Percentiles rank a stretch among this genome's conserved stretches.
These are phyloP conservation scores for Ennomos quercinarius DNA, from an alignment of 2,888 invertebrate genomes.

Conservation along the genomic window DNA sequence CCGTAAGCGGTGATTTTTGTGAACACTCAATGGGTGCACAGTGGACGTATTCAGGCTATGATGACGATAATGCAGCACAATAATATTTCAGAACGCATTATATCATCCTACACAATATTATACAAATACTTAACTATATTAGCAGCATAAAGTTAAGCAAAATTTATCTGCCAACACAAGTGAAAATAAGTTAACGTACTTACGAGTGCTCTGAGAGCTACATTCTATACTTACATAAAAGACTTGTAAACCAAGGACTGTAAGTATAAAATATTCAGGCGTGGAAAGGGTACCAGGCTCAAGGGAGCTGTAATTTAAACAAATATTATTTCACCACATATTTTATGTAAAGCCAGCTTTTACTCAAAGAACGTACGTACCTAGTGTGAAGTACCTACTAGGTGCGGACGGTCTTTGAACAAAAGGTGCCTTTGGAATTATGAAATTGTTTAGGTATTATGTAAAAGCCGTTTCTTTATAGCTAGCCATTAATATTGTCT, in stretches of 20 bases:
- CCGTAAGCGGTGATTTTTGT: too few species aligned
- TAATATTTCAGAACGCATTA: too few species aligned
- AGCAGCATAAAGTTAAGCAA: slow-evolving; percentile 6
- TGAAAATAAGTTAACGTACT: slow-evolving; percentile 18
- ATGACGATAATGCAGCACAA: too few species aligned
- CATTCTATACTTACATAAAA: slow-evolving; percentile 16
- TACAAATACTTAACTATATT: not conserved
- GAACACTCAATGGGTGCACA: too few species aligned
- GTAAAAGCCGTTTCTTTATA: too few species aligned
- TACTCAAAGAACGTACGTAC: slow-evolving; percentile 1
- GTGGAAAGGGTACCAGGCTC: slow-evolving; percentile 53
- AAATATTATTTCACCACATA: slow-evolving; percentile 68
- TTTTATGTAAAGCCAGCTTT: slow-evolving; percentile 55
- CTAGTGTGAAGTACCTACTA: too few species aligned
- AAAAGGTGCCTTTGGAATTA: too few species aligned
- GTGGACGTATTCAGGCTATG: too few species aligned
- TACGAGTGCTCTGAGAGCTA: not conserved
- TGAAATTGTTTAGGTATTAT: too few species aligned
- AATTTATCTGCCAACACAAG: slow-evolving; percentile 5
- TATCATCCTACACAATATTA: too few species aligned
- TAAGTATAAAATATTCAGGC: slow-evolving; percentile 59
- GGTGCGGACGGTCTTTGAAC: too few species aligned
- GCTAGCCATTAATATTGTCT: too few species aligned
- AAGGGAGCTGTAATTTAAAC: slow-evolving; percentile 65
- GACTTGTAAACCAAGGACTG: slow-evolving; percentile 42